A percentile compares a stretch with the other conserved stretches of the same genome.
Evolutionary conservation across 2,113 vertebrate species (phyloP).

Genomic region (Aix galericulata): DNA sequence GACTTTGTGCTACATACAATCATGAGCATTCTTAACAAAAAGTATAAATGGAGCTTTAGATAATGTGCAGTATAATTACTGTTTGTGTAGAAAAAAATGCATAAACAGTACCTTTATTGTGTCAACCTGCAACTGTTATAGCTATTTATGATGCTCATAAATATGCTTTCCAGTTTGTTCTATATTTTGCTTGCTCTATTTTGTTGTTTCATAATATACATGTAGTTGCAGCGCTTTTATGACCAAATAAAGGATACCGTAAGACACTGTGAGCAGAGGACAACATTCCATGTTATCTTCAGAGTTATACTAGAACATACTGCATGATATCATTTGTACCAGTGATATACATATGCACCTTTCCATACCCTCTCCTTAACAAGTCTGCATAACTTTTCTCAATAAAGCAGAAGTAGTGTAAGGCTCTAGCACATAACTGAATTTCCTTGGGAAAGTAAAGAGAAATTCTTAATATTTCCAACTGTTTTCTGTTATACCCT

Average conservation of each 20-base stretch:
- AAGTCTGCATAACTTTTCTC: not conserved
- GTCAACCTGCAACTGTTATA: not conserved
- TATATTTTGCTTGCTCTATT: not conserved
- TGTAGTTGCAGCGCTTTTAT: not conserved
- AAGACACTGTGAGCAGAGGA: not conserved
- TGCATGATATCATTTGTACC: not conserved
- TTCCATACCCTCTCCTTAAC: not conserved
- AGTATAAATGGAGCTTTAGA: not conserved
- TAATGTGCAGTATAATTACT: not conserved
- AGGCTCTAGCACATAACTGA: not conserved
- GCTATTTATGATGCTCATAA: not conserved
- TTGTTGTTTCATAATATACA: not conserved
- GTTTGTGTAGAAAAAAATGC: not conserved
- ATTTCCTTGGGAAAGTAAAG: not conserved
- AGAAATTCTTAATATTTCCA: not conserved
- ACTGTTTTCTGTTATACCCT: not conserved
- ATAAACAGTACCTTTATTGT: not conserved
- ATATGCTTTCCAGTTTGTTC: not conserved
- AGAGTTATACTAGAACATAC: not conserved
- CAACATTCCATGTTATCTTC: not conserved
- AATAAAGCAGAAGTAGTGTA: not conserved
- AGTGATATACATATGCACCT: accelerated
- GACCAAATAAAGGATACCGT: not conserved
- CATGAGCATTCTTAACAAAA: not conserved
- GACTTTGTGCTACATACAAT: not conserved